Conservation (phyloP, 2,888 invertebrate genomes). For the Microplitis manilae region DNA sequence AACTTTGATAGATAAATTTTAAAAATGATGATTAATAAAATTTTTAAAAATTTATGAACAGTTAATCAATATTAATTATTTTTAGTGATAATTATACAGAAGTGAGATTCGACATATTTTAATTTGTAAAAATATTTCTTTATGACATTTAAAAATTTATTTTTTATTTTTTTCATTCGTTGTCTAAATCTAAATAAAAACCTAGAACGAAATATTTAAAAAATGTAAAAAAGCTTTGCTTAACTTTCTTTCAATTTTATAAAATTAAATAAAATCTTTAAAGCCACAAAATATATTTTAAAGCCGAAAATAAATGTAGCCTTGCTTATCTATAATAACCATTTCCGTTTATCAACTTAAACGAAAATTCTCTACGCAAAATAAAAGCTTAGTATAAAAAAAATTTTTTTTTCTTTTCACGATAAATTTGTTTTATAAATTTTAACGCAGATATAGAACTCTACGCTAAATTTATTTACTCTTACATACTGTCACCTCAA, state of each 20-base stretch:
- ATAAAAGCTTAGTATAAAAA: background rate
- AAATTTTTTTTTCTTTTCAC: background rate
- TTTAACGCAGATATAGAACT: background rate
- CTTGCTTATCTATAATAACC: background rate
- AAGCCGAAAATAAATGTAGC: background rate
- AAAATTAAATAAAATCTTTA: background rate
- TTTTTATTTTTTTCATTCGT: too few species aligned
- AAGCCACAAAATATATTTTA: background rate
- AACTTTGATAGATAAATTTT: conserved; percentile 47
- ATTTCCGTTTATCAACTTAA: background rate
- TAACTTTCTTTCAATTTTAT: background rate
- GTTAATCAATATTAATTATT: background rate
- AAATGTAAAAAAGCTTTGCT: background rate
- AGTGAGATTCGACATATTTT: background rate
- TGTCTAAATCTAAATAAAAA: background rate
- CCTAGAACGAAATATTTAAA: background rate
- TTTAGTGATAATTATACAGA: background rate
- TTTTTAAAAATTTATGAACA: background rate
- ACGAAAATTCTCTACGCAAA: background rate
- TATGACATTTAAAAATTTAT: background rate
- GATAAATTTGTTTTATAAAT: background rate
- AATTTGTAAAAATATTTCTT: background rate
- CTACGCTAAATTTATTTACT: background rate
- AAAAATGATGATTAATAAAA: conserved; percentile 21
- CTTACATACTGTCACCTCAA: background rate